A percentile compares a stretch with the other conserved stretches of the same genome.
These are phyloP conservation scores for Lophotis ruficrista DNA, from an alignment of 2,113 vertebrate species.

Conservation along the genomic window DNA sequence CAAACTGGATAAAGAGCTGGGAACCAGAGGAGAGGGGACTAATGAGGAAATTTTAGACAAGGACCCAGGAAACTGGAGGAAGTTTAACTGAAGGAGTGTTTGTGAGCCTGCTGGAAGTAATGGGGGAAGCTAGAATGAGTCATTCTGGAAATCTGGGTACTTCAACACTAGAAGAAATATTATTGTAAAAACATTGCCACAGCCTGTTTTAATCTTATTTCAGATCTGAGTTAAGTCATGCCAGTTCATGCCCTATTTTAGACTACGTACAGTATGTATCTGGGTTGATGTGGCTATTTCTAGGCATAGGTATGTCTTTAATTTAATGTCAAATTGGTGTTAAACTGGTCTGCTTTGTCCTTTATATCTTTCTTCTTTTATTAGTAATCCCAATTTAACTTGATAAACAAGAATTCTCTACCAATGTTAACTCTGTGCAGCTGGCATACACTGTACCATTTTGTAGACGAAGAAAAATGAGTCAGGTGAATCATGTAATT, in stretches of 20 bases:
- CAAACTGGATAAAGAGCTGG: not conserved
- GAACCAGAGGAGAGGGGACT: not conserved
- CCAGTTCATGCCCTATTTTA: conserved; percentile 50
- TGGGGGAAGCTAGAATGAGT: not conserved
- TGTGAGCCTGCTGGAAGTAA: not conserved
- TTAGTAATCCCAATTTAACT: conserved; percentile 5
- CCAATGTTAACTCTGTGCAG: not conserved
- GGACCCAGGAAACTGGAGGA: not conserved
- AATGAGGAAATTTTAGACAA: not conserved
- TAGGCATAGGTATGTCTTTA: not conserved
- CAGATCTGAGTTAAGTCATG: conserved; percentile 30
- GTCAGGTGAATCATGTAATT: not conserved
- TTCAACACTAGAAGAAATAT: not conserved
- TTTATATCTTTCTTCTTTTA: not conserved
- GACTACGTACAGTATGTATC: not conserved
- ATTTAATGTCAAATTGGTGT: not conserved
- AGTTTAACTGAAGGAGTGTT: not conserved
- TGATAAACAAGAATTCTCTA: conserved; percentile 9
- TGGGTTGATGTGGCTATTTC: conserved; percentile 59
- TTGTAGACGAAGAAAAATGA: not conserved
- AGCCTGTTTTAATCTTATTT: conserved; percentile 14
- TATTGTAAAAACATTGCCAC: not conserved
- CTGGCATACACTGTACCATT: not conserved
- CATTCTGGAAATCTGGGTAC: not conserved
- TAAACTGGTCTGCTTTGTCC: conserved; percentile 1